Base-by-base conservation (phyloP, 2,797 vertebrate species). In the Apodemus agrarius region DNA sequence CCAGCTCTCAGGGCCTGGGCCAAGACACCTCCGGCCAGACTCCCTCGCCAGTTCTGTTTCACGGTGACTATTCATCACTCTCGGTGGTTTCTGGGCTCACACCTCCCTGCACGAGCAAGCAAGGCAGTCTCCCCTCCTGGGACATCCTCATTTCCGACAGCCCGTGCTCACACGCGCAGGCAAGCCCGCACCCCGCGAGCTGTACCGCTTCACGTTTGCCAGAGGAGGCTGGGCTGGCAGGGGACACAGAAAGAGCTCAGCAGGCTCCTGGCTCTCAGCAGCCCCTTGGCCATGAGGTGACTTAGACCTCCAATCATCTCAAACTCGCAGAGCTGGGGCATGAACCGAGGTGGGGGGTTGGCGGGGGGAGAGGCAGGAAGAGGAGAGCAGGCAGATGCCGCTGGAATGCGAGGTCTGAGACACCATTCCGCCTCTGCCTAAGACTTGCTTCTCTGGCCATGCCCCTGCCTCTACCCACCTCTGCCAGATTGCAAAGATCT, bases 231-330 rank as follows among this genome's bases (percentile, higher is more conserved):
- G 37, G 49, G 61, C 63, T 83, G 75, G 75, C 93, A 59, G 0
- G 6, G 0, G 80, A 92, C 91, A 37, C 65, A 89, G 16, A 65
- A 88, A 52, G 24, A 46, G 22, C 0, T 3, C 24, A 31, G 80
- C 96, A 49, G 78, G 93, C 1, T 79, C 96, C 93, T 69, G 97
- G 97, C 97, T 89, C 87, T 22, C 52, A 0, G 9, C 43, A 79
- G 61, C 78, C 96, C 80, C 83, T 22, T 0, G 3, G 96, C 96
- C 43, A 74, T n/a, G 89, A 5, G 6, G 65, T 88, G 96, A 13
- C 90, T 81, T 22, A 3, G 74, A 8, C 91, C 94, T 72, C 59
- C 79, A 88, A 96, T 76, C 49, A 93, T 43, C 94, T 46, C 0
- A 24, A 75, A 75, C 96, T 94, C 0, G 54, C 34, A 9, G 76